phyloP scores from a whole-genome alignment of 1,140 invertebrate genomes.

The Ruditapes philippinarum region DNA sequence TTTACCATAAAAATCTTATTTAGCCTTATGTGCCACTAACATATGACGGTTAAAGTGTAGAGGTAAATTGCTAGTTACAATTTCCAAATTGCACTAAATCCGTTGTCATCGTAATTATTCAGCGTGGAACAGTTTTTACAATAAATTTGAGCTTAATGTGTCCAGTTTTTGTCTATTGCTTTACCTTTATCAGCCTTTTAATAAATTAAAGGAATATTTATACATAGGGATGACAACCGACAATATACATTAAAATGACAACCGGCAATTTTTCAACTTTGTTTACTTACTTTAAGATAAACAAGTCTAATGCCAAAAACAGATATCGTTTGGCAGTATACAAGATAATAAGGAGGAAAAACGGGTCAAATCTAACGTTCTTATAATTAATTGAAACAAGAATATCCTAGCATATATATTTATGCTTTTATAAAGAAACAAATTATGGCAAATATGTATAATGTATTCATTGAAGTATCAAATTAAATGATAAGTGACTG shows the following conservation, averaged over 20 bases:
- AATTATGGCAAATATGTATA: too few species aligned
- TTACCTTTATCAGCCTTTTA: not conserved
- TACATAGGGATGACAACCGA: not conserved
- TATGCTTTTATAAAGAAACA: too few species aligned
- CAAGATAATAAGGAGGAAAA: not conserved
- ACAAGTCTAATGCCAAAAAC: not conserved
- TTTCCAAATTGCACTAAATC: too few species aligned
- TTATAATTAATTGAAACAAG: too few species aligned
- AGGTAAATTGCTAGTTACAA: slow-evolving; percentile 38
- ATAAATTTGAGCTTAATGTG: not conserved
- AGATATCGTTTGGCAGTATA: not conserved
- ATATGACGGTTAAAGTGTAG: not conserved
- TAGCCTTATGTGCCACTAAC: slow-evolving; percentile 28
- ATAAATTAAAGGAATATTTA: not conserved
- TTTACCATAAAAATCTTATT: slow-evolving; percentile 41
- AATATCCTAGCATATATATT: too few species aligned
- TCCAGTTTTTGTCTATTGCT: not conserved
- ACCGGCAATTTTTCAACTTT: not conserved
- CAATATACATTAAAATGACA: not conserved
- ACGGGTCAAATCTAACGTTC: not conserved
- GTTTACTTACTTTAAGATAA: slow-evolving; percentile 19
- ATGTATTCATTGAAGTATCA: too few species aligned
- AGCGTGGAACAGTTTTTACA: not conserved
- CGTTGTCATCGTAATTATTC: slow-evolving; percentile 10
- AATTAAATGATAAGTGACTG: too few species aligned